Percentiles rank a stretch among this genome's conserved stretches.
phyloP scores from a whole-genome alignment of 1,140 invertebrate species.

The Drosophila varians region DNA sequence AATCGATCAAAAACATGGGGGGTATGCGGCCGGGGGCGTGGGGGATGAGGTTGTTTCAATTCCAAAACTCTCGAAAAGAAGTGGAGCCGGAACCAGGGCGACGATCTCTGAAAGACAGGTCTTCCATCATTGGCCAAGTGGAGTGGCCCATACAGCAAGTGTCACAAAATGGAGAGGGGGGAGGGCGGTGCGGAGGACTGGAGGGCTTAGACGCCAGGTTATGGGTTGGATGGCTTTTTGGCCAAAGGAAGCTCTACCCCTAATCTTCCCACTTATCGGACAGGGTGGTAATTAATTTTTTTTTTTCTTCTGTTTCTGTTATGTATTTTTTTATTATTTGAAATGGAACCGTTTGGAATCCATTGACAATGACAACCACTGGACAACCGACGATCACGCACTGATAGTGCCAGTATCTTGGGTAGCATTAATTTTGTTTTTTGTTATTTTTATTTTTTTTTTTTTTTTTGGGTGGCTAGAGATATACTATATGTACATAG shows the following conservation, averaged over 20 bases:
- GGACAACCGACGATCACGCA: slow-evolving; percentile 49
- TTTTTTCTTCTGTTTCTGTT: slow-evolving; percentile 12
- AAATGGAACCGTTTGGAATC: not conserved
- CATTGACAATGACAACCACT: slow-evolving; percentile 51
- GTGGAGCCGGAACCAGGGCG: not conserved
- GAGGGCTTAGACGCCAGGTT: not conserved
- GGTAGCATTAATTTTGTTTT: too few relatives aligned
- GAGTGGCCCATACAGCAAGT: slow-evolving; percentile 19
- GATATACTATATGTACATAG: not conserved
- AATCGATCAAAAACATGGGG: slow-evolving; percentile 26
- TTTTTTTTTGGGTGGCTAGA: too few relatives aligned
- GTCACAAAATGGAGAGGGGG: slow-evolving; percentile 8
- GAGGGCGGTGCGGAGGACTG: not conserved
- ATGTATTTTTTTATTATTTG: not conserved
- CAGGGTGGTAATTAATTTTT: slow-evolving; percentile 64
- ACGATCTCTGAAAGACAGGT: slow-evolving; percentile 14
- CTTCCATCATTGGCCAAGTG: slow-evolving; percentile 35
- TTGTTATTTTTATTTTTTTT: too few relatives aligned
- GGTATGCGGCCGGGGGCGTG: slow-evolving; percentile 1
- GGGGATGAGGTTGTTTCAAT: too few relatives aligned
- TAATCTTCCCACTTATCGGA: slow-evolving; percentile 58
- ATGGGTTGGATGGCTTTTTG: not conserved
- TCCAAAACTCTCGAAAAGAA: not conserved
- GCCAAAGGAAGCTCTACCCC: slow-evolving; percentile 4
- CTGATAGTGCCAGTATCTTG: slow-evolving; percentile 66